phyloP scores from a whole-genome alignment of 2,113 vertebrate species.

The Syrmaticus mikado region DNA sequence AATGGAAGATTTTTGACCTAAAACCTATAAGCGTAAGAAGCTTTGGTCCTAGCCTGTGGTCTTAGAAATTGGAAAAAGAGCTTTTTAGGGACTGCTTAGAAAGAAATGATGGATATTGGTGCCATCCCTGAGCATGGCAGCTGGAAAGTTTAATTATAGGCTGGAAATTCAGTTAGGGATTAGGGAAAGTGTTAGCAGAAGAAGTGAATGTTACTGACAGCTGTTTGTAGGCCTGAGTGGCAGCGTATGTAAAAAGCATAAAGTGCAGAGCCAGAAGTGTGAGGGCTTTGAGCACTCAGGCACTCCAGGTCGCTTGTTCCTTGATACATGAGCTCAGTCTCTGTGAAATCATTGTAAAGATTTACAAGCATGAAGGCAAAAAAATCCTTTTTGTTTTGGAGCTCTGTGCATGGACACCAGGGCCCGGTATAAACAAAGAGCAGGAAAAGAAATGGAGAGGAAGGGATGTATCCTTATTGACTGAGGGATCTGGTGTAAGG shows the following conservation, averaged over 20 bases:
- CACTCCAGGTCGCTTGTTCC: conserved; percentile 13
- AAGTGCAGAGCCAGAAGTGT: conserved; percentile 10
- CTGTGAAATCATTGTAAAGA: not conserved
- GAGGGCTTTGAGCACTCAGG: conserved; percentile 19
- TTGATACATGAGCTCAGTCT: not conserved
- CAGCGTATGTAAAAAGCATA: conserved; percentile 34
- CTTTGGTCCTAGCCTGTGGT: not conserved
- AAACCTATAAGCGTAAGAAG: not conserved
- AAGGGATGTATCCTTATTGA: rapidly evolving
- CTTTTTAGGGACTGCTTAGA: conserved; percentile 27
- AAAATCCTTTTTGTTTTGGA: not conserved
- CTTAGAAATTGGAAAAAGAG: conserved; percentile 19
- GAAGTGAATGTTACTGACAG: conserved; percentile 74
- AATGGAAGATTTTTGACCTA: not conserved
- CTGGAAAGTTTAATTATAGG: conserved; percentile 84
- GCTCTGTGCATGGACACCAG: not conserved
- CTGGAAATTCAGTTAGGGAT: conserved; percentile 76
- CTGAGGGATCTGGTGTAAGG: not conserved
- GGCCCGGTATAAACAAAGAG: not conserved
- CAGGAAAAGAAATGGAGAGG: not conserved
- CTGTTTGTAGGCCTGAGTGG: conserved; percentile 72
- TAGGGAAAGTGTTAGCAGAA: conserved; percentile 73
- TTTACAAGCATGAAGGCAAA: not conserved
- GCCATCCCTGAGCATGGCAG: conserved; percentile 62
- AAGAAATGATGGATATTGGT: conserved; percentile 25